A percentile compares a stretch with the other conserved stretches of the same genome.
These are phyloP conservation scores for Micronycteris hirsuta DNA, from an alignment of 2,113 vertebrate species.

Conservation along the genomic window DNA sequence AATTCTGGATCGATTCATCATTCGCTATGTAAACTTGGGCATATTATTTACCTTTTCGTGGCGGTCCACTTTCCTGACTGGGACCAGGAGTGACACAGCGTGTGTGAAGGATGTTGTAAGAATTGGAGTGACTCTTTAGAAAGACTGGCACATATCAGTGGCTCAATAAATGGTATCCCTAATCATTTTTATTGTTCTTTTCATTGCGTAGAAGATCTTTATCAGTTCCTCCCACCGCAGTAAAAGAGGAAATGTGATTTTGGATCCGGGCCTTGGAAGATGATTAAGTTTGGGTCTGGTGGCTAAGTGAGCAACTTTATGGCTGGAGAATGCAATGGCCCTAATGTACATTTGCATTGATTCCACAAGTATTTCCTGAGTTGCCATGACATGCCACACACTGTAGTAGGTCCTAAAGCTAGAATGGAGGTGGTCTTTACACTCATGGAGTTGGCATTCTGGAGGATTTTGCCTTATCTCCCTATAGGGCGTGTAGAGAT, in stretches of 20 bases:
- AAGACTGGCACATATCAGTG: background rate
- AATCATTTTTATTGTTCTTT: slow-evolving; percentile 48
- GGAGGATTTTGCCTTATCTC: background rate
- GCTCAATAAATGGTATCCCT: background rate
- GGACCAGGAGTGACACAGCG: background rate
- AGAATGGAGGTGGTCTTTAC: background rate
- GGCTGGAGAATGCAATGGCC: background rate
- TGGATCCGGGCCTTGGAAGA: slow-evolving; percentile 39
- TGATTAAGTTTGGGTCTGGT: slow-evolving; percentile 62
- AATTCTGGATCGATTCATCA: background rate
- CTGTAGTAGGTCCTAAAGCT: background rate
- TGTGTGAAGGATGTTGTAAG: background rate
- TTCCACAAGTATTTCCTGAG: slow-evolving; percentile 40
- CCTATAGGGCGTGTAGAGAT: background rate
- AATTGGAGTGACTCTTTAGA: background rate
- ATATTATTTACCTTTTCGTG: background rate
- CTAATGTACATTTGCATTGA: slow-evolving; percentile 32
- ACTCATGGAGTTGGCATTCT: background rate
- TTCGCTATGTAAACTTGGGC: background rate
- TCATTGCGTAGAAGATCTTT: slow-evolving; percentile 13
- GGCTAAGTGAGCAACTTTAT: slow-evolving; percentile 48
- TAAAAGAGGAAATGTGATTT: slow-evolving; percentile 51
- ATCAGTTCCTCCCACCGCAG: slow-evolving; percentile 15
- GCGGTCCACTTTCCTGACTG: background rate
- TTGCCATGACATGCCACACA: background rate